Percentiles rank a stretch among this genome's conserved stretches.
These are phyloP conservation scores for Mus spicilegus DNA, from an alignment of 2,113 vertebrate genomes.

Conservation along the genomic window DNA sequence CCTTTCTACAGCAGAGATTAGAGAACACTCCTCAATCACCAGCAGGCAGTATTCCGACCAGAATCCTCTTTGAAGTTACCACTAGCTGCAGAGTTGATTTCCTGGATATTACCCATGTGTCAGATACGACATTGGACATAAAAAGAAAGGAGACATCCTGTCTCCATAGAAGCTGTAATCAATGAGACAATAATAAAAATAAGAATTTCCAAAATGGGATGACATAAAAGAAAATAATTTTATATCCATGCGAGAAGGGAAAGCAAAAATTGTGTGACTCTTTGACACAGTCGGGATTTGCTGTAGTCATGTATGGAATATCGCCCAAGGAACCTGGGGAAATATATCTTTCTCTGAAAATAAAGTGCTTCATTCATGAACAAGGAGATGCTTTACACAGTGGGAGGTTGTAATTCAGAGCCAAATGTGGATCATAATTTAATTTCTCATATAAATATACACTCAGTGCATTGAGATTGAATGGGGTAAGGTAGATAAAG, in stretches of 20 bases:
- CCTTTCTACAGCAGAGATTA: neutral
- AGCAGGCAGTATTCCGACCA: neutral
- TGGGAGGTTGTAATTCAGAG: conserved; percentile 42
- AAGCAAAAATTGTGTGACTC: neutral
- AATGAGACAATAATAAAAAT: conserved; percentile 27
- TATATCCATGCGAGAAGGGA: neutral
- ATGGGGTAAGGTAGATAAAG: neutral
- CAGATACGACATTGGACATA: neutral
- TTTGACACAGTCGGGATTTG: neutral
- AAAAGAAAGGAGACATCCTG: neutral
- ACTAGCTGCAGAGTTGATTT: neutral
- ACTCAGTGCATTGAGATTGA: neutral
- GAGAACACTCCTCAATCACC: neutral
- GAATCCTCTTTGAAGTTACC: conserved; percentile 17
- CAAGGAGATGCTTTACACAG: neutral
- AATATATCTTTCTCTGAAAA: conserved; percentile 36
- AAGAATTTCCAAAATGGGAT: conserved; percentile 8
- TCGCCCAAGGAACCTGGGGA: neutral
- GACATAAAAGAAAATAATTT: conserved; percentile 16
- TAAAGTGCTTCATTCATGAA: conserved; percentile 24
- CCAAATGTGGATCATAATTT: conserved; percentile 39
- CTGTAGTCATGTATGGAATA: conserved; percentile 9
- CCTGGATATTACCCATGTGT: neutral
- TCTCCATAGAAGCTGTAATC: neutral
- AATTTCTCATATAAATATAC: conserved; percentile 39